Base-by-base conservation (phyloP, 2,888 invertebrate genomes). In the Pheosia gnoma region DNA sequence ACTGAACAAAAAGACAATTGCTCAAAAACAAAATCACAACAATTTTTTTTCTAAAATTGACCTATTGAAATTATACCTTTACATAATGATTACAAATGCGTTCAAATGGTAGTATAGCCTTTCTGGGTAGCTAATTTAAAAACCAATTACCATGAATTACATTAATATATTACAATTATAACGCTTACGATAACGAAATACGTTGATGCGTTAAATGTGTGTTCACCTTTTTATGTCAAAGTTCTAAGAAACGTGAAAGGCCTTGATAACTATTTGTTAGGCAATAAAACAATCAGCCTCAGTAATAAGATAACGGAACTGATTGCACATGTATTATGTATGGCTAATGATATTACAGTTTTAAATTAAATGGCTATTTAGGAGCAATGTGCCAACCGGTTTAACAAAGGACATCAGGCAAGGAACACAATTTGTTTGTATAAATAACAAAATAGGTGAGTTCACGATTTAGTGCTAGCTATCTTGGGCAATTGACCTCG, bases 231-330 rank as follows among this genome's bases (percentile, higher is more conserved):
- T 3, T 25, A 25, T 25, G 25, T 25, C 25, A 25, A 25, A 25
- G 11, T 53, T 53, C 53, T 38, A 1, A 53, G 53, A 38, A 53
- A 53, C 36, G 10, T 8, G 25, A 37, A 53, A 4, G 37, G 37
- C 53, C 53, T 53, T 53, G 53, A 37, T 11, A 38, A 38, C 53
- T 53, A 10, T 53, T 53, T 37, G 53, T 53, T 53, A 37, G 53
- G 37, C 11, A 53, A 53, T 53, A 53, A 52, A 53, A 53, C 25
- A 25, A 37, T 38, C 36, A 53, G 37, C 53, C 37, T 53, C 37
- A 37, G 37, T 37, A 53, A 53, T 53, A 37, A 53, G 53, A 38
- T 53, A 53, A 53, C 53, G 4, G 53, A 53, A 53, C 53, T 10
- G 37, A 53, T 53, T 53, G 37, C 37, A 47, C 1, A 45, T 45